Conservation (phyloP, 2,113 vertebrate genomes). For the Dendrocopos noguchii region DNA sequence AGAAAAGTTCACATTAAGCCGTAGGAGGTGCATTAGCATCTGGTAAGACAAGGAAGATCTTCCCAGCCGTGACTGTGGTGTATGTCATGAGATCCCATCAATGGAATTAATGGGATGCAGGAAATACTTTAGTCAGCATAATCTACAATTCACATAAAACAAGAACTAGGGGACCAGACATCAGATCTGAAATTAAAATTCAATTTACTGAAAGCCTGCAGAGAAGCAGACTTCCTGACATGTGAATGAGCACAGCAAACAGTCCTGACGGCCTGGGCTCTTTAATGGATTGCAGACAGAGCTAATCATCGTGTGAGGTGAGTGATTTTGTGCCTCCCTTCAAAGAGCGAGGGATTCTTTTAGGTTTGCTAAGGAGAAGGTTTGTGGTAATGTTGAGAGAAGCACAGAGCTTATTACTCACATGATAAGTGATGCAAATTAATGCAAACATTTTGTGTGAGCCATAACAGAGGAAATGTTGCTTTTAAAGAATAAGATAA, state of each 20-base stretch:
- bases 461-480: not conserved
- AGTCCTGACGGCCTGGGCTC: not conserved
- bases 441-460: conserved; percentile 41
- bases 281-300: not conserved
- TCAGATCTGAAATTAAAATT: conserved; percentile 31
- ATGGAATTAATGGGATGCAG: not conserved
- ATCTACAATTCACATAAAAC: not conserved
- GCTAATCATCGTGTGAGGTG: not conserved
- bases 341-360: not conserved
- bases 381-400: not conserved
- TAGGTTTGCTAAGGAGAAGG: not conserved
- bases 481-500: conserved; percentile 1
- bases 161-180: not conserved
- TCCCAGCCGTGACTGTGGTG: not conserved
- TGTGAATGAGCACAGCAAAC: not conserved
- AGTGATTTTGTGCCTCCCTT: not conserved
- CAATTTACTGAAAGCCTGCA: not conserved
- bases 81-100: not conserved
- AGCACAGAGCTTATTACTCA: conserved; percentile 20
- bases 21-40: not conserved
- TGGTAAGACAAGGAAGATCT: not conserved
- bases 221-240: not conserved
- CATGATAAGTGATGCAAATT: conserved; percentile 33
- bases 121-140: not conserved
- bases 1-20: not conserved